Base-by-base conservation (phyloP, 1,140 invertebrate genomes). In the Aphelinus atriplicis region DNA sequence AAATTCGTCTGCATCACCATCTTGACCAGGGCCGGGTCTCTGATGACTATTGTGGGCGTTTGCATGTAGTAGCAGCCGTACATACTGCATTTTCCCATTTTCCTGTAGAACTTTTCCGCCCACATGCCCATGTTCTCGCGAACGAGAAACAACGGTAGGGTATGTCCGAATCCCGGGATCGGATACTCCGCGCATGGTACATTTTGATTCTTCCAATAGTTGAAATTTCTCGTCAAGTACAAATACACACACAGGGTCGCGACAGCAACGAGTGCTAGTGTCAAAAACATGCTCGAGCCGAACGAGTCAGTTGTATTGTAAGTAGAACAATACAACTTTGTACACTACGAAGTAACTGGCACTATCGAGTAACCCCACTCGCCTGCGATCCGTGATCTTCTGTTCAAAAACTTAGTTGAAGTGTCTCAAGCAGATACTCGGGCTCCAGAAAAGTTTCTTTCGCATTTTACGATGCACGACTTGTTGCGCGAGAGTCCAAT, bases 151-250 rank as follows among this genome's bases (percentile, higher is more conserved):
- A 81, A 9, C 0, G 78, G 60, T n/a, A 64, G 53, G 1, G 80
- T 47, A 56, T 85, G 82, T 26, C 84, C 85, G 3, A 84, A n/a
- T 3, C 80, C 63, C 2, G 81, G 81, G 1, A 78, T 3, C 3
- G 64, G 61, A 55, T 77, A 77, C n/a, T 78, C 80, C 1, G 83
- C 76, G 46, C 84, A 83, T 70, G 84, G 83, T 0, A 90, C 84
- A 2, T 85, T 84, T 71, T 79, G 80, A 3, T 84, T 79, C 47
- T 81, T 69, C 89, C 89, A 91, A 75, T 89, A 88, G 42, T 79
- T 79, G 58, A 79, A 80, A 46, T 45, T 82, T 46, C 78, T 78
- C 0, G 78, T 81, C 7, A 81, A 80, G 67, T 82, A 86, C 7
- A 78, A 75, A 46, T 78, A 75, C 55, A 66, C 10, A 62, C 66